Evolutionary conservation across 1,140 invertebrate genomes (phyloP).

Genomic region (Apocrypta bakeri): DNA sequence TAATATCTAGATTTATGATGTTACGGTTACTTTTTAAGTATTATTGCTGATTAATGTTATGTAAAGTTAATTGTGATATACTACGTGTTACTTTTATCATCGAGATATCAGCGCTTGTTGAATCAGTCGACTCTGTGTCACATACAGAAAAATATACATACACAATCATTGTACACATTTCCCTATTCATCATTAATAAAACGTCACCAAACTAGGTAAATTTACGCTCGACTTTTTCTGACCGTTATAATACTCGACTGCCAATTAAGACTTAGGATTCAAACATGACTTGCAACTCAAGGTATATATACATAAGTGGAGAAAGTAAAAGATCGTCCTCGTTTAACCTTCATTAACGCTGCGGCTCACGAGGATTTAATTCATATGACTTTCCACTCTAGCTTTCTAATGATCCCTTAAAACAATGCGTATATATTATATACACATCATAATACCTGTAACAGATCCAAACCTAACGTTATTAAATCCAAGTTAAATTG

Average conservation of each 20-base stretch:
- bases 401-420: background rate
- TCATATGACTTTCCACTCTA: background rate
- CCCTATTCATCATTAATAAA: conserved; percentile 20
- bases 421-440: background rate
- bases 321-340: background rate
- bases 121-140: background rate
- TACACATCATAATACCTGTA: no score
- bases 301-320: background rate
- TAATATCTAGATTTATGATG: background rate
- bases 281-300: background rate
- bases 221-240: background rate
- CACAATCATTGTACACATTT: conserved; percentile 5
- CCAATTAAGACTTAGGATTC: background rate
- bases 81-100: conserved; percentile 23
- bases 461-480: no score
- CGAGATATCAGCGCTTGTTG: conserved; percentile 9
- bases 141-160: no score
- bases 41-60: conserved; percentile 33
- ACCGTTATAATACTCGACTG: background rate
- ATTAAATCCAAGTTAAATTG: no score
- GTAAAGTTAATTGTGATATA: conserved; percentile 41
- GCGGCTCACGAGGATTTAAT: background rate
- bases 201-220: background rate
- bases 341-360: background rate
- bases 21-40: conserved; percentile 13